Base-by-base conservation (phyloP, 2,113 vertebrate species). In the Cyprinodon variegatus region DNA sequence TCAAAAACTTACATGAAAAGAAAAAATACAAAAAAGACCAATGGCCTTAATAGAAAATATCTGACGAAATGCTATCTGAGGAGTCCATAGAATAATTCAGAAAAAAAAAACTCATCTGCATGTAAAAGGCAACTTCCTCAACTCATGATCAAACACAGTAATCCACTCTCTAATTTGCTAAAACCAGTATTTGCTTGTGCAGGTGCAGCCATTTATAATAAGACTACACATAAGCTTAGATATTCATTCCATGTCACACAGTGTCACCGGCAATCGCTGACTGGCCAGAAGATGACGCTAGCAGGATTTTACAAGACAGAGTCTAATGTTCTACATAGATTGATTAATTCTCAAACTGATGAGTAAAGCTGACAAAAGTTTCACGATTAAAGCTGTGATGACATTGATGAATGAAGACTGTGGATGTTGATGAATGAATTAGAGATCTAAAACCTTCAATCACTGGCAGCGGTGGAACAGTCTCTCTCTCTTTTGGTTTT, bases 321-420 rank as follows among this genome's bases (percentile, higher is more conserved):
- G 73, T 88, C 76, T 83, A 79, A 89, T 71, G 83, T 84, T 74
- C 68, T 71, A 63, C 74, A 82, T 48, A 61, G 83, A 89, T 76
- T 89, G 87, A 92, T 92, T 89, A 83, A 79, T 71, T 74, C 39
- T 67, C 41, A 50, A 63, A 67, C 59, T 82, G 87, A 89, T 84
- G 87, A 88, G 79, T 78, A 70, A 88, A 88, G 79, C 68, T 77
- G 87, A 88, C 88, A 82, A 76, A 86, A 84, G 78, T 80, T 86
- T 80, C 62, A 3, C 72, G 77, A 86, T 90, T 83, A 84, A 84
- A 83, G 81, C 60, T 50, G 15, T 13, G 84, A 68, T 87, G 89
- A 88, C 85, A 70, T 74, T 90, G 84, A 92, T 90, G 83, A 89
- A 90, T 87, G 86, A 68, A 70, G 85, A 68, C 81, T 29, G 68